Conservation (phyloP, 1,140 invertebrate genomes). For the Neocloeon triangulifer region DNA sequence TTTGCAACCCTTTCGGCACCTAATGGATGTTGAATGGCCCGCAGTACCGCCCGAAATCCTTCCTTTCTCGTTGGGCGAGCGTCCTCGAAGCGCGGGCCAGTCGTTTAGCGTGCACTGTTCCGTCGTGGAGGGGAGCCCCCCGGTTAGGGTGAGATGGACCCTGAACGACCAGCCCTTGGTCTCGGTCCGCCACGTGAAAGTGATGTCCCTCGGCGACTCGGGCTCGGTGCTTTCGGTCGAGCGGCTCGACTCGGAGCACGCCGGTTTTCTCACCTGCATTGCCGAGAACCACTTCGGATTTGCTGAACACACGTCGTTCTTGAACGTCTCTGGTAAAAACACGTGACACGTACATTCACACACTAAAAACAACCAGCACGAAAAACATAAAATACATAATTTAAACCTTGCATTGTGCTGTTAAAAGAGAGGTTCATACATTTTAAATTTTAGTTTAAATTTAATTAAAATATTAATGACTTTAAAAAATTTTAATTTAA, state of each 20-base stretch:
- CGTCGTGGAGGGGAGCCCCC: conserved; percentile 12
- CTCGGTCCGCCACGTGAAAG: conserved; percentile 6
- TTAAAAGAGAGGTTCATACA: no score
- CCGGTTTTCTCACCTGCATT: conserved; percentile 23
- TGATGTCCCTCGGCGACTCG: conserved; percentile 8
- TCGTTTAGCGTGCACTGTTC: conserved; percentile 10
- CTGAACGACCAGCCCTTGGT: conserved; percentile 8
- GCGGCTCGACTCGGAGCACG: conserved; percentile 16
- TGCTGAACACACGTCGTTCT: conserved; percentile 1
- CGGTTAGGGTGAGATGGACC: conserved; percentile 11
- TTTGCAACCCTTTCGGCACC: no score
- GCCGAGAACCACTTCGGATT: conserved; percentile 15
- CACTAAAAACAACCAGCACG: no score
- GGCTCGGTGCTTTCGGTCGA: conserved; percentile 13
- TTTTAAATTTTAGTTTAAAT: no score
- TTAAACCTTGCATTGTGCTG: no score
- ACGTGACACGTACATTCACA: no score
- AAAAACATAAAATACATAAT: no score
- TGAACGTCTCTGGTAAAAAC: conserved; percentile 8
- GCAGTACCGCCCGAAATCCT: conserved; percentile 10
- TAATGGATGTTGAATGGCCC: no score
- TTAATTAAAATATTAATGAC: no score
- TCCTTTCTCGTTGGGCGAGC: conserved; percentile 10
- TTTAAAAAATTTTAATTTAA: no score
- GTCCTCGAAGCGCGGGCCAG: conserved; percentile 9